Base-by-base conservation (phyloP, 2,888 invertebrate genomes). In the Siphonodentalium dalli region DNA sequence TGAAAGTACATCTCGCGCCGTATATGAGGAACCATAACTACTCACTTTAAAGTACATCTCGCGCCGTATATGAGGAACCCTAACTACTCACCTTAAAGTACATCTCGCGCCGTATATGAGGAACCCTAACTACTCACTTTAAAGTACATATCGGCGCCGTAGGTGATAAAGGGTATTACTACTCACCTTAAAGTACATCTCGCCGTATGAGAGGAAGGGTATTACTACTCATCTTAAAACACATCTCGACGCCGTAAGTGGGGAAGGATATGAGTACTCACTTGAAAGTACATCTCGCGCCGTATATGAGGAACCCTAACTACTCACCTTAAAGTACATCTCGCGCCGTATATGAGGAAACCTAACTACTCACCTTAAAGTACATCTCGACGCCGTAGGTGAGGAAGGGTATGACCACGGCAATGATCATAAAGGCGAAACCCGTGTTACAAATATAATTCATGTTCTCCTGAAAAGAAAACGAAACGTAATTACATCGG, bases 361-460 rank as follows among this genome's bases (percentile, higher is more conserved):
- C n/a, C n/a, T n/a, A n/a, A n/a, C n/a, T n/a, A 27, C 82, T 83
- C 80, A 91, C 91, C 88, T 93, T 94, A 78, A 95, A 93, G 82
- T 88, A 95, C 8, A 95, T 93, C 83, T 94, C 93, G 20, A 94
- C 91, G 41, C 95, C 94, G 81, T 94, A 95, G 66, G 93, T 92
- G 45, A 95, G 87, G 84, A 94, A 95, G 84, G 94, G 93, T 15
- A 93, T 86, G 53, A 94, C 92, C 38, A 93, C 92, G 56, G 94
- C 89, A 78, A 94, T 89, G 56, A 94, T 87, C 44, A 95, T 85
- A n/a, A 90, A 89, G 1, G 94, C 94, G 80, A 94, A 94, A 81
- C 91, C 91, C 13, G 92, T 92, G 81, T 93, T 93, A 83, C 94
- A 94, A 31, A 94, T 87, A 81, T 91, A 90, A 66, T 90, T 88